Evolutionary conservation across 1,140 invertebrate species (phyloP), one percentile per base, ranked within the genome.

Genomic region (Charaxes varanes): DNA sequence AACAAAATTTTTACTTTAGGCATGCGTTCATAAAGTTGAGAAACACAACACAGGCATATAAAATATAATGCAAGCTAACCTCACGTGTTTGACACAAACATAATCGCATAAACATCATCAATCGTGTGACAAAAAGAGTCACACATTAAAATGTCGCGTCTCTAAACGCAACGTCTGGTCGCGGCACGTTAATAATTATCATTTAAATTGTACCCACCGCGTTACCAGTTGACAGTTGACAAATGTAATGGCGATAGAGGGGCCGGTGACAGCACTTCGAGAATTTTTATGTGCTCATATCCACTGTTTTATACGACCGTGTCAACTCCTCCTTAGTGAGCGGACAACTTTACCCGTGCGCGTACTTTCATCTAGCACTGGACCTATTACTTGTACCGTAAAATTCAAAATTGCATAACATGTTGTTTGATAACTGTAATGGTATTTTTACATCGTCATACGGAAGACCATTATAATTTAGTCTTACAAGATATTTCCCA

Each of bases 281-380:
- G 72, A 78, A 81, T 81, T 81, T 81, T 81, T 81, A 81, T 78
- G 65, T 64, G 52, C 70, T 77, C 73, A 81, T 81, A 81, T 81
- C 72, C 65, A 78, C 45, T 62, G 67, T 76, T 79, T 73, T 76
- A 73, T 72, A 77, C 54, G 68, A 70, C 47, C 70, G 58, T 70
- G 70, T 69, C 60, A 67, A 65, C 55, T 73, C 66, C 72, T 72
- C 70, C 69, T 77, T 72, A 59, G 45, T 53, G 38, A 33, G 41
- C 41, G 35, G 13, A 22, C 56, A 47, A 51, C 26, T 43, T 53
- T 65, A 46, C 30, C 27, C 24, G 35, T 54, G 22, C 53, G 28
- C 4, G 6, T 4, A n/a, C 15, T 28, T 23, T 34, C 14, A 41
- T 32, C 6, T 7, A 16, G 19, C 21, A 10, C 4, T n/a, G n/a